These are phyloP conservation scores for Episyrphus balteatus DNA, from an alignment of 1,140 invertebrate species.

Conservation along the genomic window DNA sequence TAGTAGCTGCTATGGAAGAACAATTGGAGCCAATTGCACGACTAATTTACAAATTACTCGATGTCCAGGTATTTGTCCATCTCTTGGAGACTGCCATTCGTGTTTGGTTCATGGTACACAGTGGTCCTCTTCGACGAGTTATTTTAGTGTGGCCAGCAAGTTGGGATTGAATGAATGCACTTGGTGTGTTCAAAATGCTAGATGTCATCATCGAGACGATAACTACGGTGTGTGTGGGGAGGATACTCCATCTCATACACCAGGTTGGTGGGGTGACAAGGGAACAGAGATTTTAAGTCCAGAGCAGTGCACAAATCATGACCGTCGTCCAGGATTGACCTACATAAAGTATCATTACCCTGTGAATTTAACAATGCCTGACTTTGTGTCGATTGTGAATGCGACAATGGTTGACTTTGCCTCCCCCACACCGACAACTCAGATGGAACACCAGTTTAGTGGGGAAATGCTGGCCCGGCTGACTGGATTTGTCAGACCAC, in stretches of 20 bases:
- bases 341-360: conserved; percentile 80
- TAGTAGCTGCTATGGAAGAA: conserved; percentile 70
- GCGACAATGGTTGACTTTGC: conserved; percentile 69
- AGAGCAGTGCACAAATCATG: conserved; percentile 63
- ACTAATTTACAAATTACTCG: conserved; percentile 77
- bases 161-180: conserved; percentile 67
- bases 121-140: conserved; percentile 28
- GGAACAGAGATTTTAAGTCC: conserved; percentile 69
- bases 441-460: conserved; percentile 52
- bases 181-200: conserved; percentile 86
- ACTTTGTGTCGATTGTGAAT: conserved; percentile 72
- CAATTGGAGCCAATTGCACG: conserved; percentile 70
- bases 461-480: conserved; percentile 64
- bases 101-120: conserved; percentile 62
- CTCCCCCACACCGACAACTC: conserved; percentile 48
- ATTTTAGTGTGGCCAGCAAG: conserved; percentile 60
- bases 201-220: conserved; percentile 78
- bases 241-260: conserved; percentile 62
- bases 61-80: conserved; percentile 80
- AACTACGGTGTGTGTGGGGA: conserved; percentile 75
- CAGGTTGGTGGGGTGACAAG: conserved; percentile 80
- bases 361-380: conserved; percentile 74
- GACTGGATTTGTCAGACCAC: conserved; percentile 68
- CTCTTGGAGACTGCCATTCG: conserved; percentile 75
- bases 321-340: conserved; percentile 76